Evolutionary conservation across 2,888 invertebrate genomes (phyloP).

Genomic region (Oeneis ivallda): DNA sequence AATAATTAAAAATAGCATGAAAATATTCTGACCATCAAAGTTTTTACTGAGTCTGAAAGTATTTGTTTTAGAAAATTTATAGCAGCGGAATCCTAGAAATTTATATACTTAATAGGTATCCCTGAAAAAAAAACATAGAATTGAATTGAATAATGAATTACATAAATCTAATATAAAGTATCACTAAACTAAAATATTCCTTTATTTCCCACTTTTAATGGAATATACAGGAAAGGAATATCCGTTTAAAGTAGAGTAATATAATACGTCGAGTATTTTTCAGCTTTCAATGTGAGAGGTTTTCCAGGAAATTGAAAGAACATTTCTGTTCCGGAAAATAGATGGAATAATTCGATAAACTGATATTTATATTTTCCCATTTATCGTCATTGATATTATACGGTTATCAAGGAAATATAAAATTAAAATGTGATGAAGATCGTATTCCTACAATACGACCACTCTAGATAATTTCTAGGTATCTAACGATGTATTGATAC

Average conservation of each 20-base stretch:
- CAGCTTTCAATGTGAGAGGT: constrained; percentile 6
- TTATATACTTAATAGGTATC: too few relatives aligned
- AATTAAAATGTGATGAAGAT: too few relatives aligned
- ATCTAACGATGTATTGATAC: too few relatives aligned
- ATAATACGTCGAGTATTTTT: constrained; percentile 9
- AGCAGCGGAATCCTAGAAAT: too few relatives aligned
- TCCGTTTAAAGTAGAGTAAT: not conserved
- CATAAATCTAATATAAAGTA: not conserved
- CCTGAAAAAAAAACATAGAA: not conserved
- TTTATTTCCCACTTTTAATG: constrained; percentile 2
- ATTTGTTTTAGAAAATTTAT: too few relatives aligned
- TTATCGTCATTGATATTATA: not conserved
- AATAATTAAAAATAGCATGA: too few relatives aligned
- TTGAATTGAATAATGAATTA: not conserved
- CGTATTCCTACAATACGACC: too few relatives aligned
- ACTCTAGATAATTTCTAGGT: too few relatives aligned
- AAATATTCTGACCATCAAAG: too few relatives aligned
- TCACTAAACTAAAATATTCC: not conserved
- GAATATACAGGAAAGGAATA: not conserved
- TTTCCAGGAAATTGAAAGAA: constrained; percentile 24
- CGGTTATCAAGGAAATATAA: too few relatives aligned
- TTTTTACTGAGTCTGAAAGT: too few relatives aligned
- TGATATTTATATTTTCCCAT: not conserved
- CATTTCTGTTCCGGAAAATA: constrained; percentile 23
- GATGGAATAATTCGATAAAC: constrained; percentile 16